A percentile compares a stretch with the other conserved stretches of the same genome.
Conservation (phyloP, 37 sponge, comb jelly and placozoan species). For the Dysidea cf. avara region DNA sequence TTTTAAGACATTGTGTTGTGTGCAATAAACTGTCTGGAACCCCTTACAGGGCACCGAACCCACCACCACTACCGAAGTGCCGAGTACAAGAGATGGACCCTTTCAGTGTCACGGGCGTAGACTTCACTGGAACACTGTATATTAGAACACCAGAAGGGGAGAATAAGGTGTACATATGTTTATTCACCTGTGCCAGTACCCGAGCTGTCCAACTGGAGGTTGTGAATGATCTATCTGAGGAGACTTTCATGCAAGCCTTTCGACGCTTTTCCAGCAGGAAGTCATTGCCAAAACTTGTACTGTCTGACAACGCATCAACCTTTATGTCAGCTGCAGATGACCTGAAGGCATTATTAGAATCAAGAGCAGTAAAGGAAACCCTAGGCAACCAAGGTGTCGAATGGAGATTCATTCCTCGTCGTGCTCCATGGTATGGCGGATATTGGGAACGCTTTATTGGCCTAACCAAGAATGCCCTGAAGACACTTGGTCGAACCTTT, state of each 20-base stretch:
- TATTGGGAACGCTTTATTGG: background rate
- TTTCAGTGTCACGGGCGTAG: constrained; percentile 21
- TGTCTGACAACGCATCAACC: too few relatives aligned
- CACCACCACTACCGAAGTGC: constrained; percentile 36
- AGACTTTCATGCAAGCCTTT: too few relatives aligned
- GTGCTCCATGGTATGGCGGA: background rate
- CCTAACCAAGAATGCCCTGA: too few relatives aligned
- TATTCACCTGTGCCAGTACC: too few relatives aligned
- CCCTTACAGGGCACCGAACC: constrained; percentile 3
- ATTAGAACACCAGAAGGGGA: background rate
- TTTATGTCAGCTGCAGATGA: too few relatives aligned
- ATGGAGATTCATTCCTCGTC: background rate
- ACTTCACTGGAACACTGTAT: constrained; percentile 25
- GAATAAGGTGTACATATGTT: constrained; percentile 1
- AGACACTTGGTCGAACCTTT: too few relatives aligned
- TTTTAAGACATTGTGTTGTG: constrained; percentile 12
- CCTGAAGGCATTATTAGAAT: too few relatives aligned
- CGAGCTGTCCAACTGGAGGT: too few relatives aligned
- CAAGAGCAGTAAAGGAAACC: too few relatives aligned
- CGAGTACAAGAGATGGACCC: constrained; percentile 17
- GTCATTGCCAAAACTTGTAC: background rate
- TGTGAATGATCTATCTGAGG: background rate
- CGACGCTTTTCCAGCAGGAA: too few relatives aligned
- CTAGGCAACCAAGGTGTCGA: background rate
- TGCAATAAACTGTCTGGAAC: constrained; percentile 25